phyloP scores from a whole-genome alignment of 1,140 invertebrate species.

The Melipona quadrifasciata region DNA sequence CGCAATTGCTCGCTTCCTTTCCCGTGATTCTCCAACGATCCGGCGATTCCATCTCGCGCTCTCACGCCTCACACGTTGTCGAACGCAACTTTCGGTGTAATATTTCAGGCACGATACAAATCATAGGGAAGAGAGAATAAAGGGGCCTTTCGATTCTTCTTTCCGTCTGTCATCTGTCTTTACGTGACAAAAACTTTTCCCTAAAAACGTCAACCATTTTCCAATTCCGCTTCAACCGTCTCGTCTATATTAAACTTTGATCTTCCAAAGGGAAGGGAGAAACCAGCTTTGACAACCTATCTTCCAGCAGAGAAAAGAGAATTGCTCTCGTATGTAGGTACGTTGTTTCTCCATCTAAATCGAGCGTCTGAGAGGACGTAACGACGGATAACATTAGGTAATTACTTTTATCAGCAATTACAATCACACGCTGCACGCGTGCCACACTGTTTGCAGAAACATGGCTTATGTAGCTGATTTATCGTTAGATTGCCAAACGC shows the following conservation, averaged over 20 bases:
- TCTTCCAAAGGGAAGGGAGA: background rate
- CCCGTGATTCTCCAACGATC: background rate
- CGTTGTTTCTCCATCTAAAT: background rate
- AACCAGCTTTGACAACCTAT: background rate
- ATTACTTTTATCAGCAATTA: conserved; percentile 34
- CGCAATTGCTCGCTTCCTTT: background rate
- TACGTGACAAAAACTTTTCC: background rate
- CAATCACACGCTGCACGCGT: background rate
- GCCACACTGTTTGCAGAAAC: background rate
- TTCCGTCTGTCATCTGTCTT: background rate
- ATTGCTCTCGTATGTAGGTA: no score
- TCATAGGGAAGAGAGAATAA: background rate
- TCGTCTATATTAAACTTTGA: background rate
- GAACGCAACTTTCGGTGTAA: conserved; percentile 13
- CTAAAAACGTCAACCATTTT: background rate
- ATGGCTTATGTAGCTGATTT: background rate
- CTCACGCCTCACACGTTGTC: background rate
- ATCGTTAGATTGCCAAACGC: background rate
- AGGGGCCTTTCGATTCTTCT: background rate
- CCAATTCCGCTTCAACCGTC: background rate
- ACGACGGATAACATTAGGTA: background rate
- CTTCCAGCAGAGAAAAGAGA: no score
- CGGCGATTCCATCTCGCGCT: no score
- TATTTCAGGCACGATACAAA: background rate
- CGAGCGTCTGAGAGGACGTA: background rate